Conservation (phyloP, 2,797 vertebrate species). For the Urocyon cinereoargenteus region DNA sequence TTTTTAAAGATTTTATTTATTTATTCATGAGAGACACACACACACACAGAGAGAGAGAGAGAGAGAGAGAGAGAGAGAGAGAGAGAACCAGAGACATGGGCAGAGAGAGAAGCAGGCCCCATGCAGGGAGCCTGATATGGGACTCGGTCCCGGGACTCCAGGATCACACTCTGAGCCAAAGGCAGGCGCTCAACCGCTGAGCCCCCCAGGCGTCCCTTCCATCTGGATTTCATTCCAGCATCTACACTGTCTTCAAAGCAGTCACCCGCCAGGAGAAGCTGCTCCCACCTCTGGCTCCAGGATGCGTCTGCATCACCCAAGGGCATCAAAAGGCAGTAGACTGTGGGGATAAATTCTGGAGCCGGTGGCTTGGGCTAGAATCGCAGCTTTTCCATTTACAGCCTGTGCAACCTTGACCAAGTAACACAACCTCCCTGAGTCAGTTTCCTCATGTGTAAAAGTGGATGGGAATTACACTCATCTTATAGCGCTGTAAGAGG, state of each 20-base stretch:
- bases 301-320: fast-evolving
- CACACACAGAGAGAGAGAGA: too few relatives aligned
- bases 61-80: too few relatives aligned
- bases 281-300: not conserved
- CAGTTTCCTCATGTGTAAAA: not conserved
- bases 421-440: not conserved
- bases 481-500: not conserved
- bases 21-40: too few relatives aligned
- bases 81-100: too few relatives aligned
- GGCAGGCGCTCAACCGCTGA: too few relatives aligned
- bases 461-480: not conserved
- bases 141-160: too few relatives aligned
- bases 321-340: fast-evolving
- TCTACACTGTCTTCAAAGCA: fast-evolving
- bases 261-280: not conserved
- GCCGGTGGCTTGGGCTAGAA: not conserved
- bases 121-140: too few relatives aligned
- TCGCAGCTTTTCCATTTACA: not conserved
- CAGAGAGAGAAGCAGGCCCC: too few relatives aligned
- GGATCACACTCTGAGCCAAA: too few relatives aligned
- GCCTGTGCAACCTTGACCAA: not conserved
- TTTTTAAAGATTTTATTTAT: too few relatives aligned
- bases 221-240: not conserved
- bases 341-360: not conserved
- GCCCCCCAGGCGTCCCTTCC: too few relatives aligned